Base-by-base conservation (phyloP, 2,797 vertebrate species). In the Epinephelus coioides region DNA sequence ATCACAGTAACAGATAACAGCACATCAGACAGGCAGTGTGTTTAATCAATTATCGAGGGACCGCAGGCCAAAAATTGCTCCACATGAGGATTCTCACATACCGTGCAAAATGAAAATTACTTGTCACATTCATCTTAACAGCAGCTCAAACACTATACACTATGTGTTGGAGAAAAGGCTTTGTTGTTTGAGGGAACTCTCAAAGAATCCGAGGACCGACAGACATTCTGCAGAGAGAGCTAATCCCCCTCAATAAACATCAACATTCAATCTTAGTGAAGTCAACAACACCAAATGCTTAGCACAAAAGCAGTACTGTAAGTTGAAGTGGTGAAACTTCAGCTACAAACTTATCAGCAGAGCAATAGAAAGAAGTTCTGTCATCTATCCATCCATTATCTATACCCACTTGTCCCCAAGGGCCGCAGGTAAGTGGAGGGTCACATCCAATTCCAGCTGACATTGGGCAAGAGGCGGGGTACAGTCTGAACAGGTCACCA, bases 41-140 rank as follows among this genome's bases (percentile, higher is more conserved):
- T 21, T 9, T 55, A 56, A 54, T 60, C 23, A 34, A 15, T 56
- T 55, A 15, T 49, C 7, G 3, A 67, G 17, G 23, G 43, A 44
- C 65, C 27, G 9, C 50, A 46, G 50, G 40, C 30, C n/a, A 54
- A 47, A 25, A 30, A 73, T 54, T 14, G 17, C 6, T 49, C 40
- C 17, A 15, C 55, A 65, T 64, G 18, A 55, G 49, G 30, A 51
- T 53, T 50, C 40, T 66, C 65, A 71, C 6, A 66, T n/a, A 11
- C 19, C 19, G 21, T 17, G 56, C 66, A n/a, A 55, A 69, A 66
- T 64, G n/a, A 62, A 61, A 60, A 75, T 44, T 1, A 27, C 56
- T 56, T 38, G 44, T 49, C 57, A 63, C 13, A 71, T 57, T 65
- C 44, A 57, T 64, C 25, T 49, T 25, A n/a, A 34, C 21, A 14